Conservation (phyloP, 92 coral and sea anemone genomes). For the Diadumene lineata region DNA sequence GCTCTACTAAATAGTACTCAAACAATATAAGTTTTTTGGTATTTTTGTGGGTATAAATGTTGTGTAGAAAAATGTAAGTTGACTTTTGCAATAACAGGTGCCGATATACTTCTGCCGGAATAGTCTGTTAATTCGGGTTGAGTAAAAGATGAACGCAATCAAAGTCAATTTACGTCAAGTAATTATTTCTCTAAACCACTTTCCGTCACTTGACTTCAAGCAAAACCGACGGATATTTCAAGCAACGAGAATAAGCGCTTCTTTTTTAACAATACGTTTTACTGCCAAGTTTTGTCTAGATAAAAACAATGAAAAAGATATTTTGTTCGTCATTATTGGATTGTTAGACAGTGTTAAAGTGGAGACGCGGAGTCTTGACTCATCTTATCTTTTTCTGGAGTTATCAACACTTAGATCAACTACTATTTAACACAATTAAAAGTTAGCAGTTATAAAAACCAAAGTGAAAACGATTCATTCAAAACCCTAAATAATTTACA, state of each 20-base stretch:
- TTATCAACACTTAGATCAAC: conserved; percentile 19
- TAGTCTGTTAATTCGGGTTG: not conserved
- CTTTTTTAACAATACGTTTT: not conserved
- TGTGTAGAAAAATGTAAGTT: too few species aligned
- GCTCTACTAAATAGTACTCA: too few species aligned
- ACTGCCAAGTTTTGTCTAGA: not conserved
- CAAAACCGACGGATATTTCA: not conserved
- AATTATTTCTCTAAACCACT: not conserved
- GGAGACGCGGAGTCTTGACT: conserved; percentile 37
- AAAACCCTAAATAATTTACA: conserved; percentile 4
- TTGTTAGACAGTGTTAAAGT: not conserved
- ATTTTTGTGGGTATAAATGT: too few species aligned
- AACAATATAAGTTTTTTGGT: too few species aligned
- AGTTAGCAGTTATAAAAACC: conserved; percentile 13
- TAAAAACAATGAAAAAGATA: not conserved
- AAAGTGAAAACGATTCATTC: not conserved
- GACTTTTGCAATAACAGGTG: not conserved
- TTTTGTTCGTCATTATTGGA: not conserved
- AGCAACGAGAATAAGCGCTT: not conserved
- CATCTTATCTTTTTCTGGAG: conserved; percentile 1
- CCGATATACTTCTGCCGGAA: not conserved
- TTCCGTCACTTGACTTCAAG: not conserved
- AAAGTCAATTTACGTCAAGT: not conserved
- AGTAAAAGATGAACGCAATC: not conserved
- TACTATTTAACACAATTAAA: conserved; percentile 22